phyloP scores from a whole-genome alignment of 1,140 invertebrate species.

The Drosophila virilis region DNA sequence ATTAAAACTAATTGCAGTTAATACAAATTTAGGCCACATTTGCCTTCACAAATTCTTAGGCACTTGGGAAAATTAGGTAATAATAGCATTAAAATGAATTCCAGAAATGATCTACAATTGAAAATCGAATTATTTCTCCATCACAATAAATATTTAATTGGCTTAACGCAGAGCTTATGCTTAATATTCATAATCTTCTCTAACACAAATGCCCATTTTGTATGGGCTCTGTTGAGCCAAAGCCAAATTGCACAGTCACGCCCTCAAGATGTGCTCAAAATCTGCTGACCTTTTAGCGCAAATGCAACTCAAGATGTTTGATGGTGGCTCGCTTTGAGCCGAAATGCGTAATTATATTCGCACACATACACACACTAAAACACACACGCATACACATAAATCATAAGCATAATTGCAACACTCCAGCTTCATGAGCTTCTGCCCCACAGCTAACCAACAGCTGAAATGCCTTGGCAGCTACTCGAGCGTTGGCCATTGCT shows the following conservation, averaged over 20 bases:
- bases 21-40: too few relatives aligned
- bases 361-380: not conserved
- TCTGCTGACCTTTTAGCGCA: conserved; percentile 5
- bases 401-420: conserved; percentile 58
- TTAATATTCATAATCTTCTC: not conserved
- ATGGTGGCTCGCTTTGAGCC: not conserved
- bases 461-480: conserved; percentile 23
- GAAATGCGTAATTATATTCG: conserved; percentile 14
- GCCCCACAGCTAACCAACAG: conserved; percentile 12
- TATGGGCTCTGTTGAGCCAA: not conserved
- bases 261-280: not conserved
- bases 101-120: not conserved
- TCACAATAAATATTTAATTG: not conserved
- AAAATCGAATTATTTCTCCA: not conserved
- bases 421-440: conserved; percentile 22
- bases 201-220: not conserved
- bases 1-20: too few relatives aligned
- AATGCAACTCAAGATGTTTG: conserved; percentile 26
- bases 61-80: not conserved
- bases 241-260: conserved; percentile 3
- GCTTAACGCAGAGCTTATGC: not conserved
- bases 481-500: conserved; percentile 43
- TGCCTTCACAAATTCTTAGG: too few relatives aligned
- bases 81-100: not conserved
- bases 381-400: conserved; percentile 41